A percentile compares a stretch with the other conserved stretches of the same genome.
These are phyloP conservation scores for Zelleria hepariella DNA, from an alignment of 2,888 invertebrate genomes.

Conservation along the genomic window DNA sequence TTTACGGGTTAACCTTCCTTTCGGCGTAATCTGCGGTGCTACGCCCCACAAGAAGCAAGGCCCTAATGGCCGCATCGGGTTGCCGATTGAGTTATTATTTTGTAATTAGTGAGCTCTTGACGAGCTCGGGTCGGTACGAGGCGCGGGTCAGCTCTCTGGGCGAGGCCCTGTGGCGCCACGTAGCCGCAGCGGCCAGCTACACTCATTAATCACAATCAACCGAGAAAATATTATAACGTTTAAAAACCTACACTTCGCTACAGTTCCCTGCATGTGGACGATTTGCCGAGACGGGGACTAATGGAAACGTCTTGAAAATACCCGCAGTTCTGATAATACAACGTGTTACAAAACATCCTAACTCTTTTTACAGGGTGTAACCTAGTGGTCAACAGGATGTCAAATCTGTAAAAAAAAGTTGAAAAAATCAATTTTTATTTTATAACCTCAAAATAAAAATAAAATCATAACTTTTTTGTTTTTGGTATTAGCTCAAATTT, in stretches of 20 bases:
- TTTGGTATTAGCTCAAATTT: no score
- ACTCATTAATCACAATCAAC: slow-evolving; percentile 72
- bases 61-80: background rate
- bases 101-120: slow-evolving; percentile 54
- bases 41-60: slow-evolving; percentile 5
- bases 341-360: no score
- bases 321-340: no score
- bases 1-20: background rate
- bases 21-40: background rate
- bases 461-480: no score
- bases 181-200: slow-evolving; percentile 25
- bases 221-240: slow-evolving; percentile 63
- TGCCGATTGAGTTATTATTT: slow-evolving; percentile 64
- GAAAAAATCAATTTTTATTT: no score
- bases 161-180: slow-evolving; percentile 38
- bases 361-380: no score
- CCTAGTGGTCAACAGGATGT: no score
- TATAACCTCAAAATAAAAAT: no score
- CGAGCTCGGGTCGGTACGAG: slow-evolving; percentile 24
- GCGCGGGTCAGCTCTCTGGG: slow-evolving; percentile 9
- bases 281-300: background rate
- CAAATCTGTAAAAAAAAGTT: no score
- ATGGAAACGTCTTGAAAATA: no score
- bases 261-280: slow-evolving; percentile 5
- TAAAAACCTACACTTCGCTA: slow-evolving; percentile 39